Evolutionary conservation across 64 coral and sea anemone genomes (phyloP).

Genomic region (Cladopsammia gracilis): DNA sequence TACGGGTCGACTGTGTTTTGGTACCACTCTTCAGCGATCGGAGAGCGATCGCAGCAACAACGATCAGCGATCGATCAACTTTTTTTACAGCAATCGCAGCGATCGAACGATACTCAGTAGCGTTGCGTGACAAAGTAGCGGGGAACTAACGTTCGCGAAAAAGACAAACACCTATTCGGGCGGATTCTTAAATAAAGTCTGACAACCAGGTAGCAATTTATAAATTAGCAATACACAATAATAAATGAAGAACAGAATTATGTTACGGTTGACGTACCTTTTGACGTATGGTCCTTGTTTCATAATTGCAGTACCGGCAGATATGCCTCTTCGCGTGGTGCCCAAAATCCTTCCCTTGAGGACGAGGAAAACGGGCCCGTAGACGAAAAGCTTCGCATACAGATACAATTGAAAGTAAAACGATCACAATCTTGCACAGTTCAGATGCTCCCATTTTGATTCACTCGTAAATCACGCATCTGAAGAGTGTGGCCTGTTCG

Average conservation of each 20-base stretch:
- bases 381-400: constrained; percentile 73
- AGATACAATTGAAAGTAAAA: not conserved
- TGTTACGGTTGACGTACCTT: constrained; percentile 69
- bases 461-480: not conserved
- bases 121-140: not conserved
- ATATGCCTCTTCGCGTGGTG: constrained; percentile 67
- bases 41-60: too few relatives aligned
- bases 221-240: not conserved
- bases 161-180: too few relatives aligned
- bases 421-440: not conserved
- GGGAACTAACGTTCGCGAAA: not conserved
- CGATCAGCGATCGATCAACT: too few relatives aligned
- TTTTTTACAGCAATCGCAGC: too few relatives aligned
- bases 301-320: constrained; percentile 90
- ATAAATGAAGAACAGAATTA: not conserved
- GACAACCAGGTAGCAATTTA: not conserved
- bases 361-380: constrained; percentile 81
- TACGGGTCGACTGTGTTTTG: too few relatives aligned
- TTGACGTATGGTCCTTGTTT: constrained; percentile 85
- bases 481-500: not conserved
- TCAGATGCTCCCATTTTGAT: constrained; percentile 11
- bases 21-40: too few relatives aligned
- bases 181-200: not conserved
- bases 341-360: constrained; percentile 50
- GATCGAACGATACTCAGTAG: not conserved